Percentiles rank a stretch among this genome's conserved stretches.
Conservation (phyloP, 2,113 vertebrate genomes). For the Anoplopoma fimbria region DNA sequence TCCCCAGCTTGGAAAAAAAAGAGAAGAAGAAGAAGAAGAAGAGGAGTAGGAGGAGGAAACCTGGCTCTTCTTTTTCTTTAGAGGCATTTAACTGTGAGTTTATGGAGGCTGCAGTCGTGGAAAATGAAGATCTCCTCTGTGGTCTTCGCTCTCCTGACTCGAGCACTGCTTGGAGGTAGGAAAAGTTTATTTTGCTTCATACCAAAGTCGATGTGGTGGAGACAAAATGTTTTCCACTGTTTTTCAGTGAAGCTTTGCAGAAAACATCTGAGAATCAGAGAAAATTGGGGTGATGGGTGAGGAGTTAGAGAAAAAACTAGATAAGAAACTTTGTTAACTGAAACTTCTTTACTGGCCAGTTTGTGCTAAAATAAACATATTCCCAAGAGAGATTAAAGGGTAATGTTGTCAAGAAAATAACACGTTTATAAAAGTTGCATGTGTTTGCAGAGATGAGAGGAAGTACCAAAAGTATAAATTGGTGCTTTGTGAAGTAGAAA, state of each 20-base stretch:
- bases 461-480: slow-evolving; percentile 22
- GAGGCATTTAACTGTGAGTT: slow-evolving; percentile 69
- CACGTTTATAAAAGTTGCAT: not conserved
- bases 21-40: slow-evolving; percentile 4
- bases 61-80: slow-evolving; percentile 60
- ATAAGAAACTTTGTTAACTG: not conserved
- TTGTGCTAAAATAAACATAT: not conserved
- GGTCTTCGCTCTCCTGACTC: slow-evolving; percentile 79
- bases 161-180: slow-evolving; percentile 81
- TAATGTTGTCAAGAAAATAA: slow-evolving; percentile 1
- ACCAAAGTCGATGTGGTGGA: slow-evolving; percentile 30
- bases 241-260: not conserved
- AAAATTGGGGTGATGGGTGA: slow-evolving; percentile 9
- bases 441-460: slow-evolving; percentile 35
- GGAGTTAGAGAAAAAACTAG: slow-evolving; percentile 1
- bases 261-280: not conserved
- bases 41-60: slow-evolving; percentile 47
- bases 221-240: not conserved
- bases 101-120: slow-evolving; percentile 80
- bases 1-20: slow-evolving; percentile 23
- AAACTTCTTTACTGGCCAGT: no score
- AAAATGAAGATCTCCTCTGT: slow-evolving; percentile 85
- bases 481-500: slow-evolving; percentile 28
- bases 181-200: slow-evolving; percentile 32
- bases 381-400: not conserved